Conservation (phyloP, 2,888 invertebrate species). For the Acanthoscelides obtectus region DNA sequence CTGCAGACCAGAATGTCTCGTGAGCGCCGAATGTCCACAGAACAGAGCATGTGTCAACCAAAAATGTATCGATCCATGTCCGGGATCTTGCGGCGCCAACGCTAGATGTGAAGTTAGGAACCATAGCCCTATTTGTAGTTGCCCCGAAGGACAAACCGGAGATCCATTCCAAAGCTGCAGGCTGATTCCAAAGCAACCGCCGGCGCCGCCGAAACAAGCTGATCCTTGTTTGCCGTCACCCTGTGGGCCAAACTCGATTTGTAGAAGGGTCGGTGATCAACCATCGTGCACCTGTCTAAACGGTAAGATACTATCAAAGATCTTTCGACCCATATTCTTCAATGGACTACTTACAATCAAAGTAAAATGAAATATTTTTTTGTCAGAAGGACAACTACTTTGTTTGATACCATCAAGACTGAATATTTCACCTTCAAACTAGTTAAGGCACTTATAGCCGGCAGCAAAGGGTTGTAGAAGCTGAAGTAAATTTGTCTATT, state of each 20-base stretch:
- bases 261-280: slow-evolving; percentile 59
- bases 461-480: too few relatives aligned
- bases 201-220: slow-evolving; percentile 40
- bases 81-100: slow-evolving; percentile 52
- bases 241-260: slow-evolving; percentile 77
- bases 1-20: slow-evolving; percentile 52
- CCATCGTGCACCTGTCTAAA: slow-evolving; percentile 69
- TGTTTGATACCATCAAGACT: too few relatives aligned
- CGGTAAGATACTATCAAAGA: background rate
- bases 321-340: too few relatives aligned
- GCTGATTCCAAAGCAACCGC: slow-evolving; percentile 50
- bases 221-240: slow-evolving; percentile 73
- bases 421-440: too few relatives aligned
- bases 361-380: too few relatives aligned
- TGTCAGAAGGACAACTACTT: too few relatives aligned
- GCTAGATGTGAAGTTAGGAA: slow-evolving; percentile 54
- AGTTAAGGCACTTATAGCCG: too few relatives aligned
- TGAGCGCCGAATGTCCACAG: slow-evolving; percentile 52
- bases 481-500: too few relatives aligned
- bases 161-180: slow-evolving; percentile 76
- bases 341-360: too few relatives aligned
- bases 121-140: slow-evolving; percentile 54
- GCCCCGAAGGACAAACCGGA: slow-evolving; percentile 58
- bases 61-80: slow-evolving; percentile 55
- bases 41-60: slow-evolving; percentile 51